Evolutionary conservation across 2,888 invertebrate species (phyloP).

Genomic region (Eulithis prunata): DNA sequence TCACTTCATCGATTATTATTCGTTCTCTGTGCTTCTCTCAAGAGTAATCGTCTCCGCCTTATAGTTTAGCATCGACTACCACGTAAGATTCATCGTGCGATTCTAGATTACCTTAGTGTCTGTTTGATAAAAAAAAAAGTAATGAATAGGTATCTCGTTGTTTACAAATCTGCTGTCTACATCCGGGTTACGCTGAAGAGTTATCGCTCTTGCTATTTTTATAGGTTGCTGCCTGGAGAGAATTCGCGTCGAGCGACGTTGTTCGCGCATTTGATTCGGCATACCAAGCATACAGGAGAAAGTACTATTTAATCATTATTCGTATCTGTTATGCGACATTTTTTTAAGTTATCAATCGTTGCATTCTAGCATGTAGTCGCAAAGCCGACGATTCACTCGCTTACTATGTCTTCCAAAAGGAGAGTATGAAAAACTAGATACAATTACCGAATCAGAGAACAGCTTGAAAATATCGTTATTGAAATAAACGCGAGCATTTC

Average conservation of each 20-base stretch:
- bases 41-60: no score
- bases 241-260: constrained; percentile 14
- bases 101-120: no score
- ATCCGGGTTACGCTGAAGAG: constrained; percentile 12
- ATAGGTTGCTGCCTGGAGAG: constrained; percentile 13
- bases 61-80: neutral
- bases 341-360: no score
- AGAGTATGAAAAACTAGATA: no score
- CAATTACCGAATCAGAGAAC: no score
- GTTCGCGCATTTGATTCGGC: constrained; percentile 20
- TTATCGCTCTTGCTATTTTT: constrained; percentile 19
- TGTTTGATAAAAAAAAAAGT: neutral
- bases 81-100: neutral
- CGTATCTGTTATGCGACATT: neutral
- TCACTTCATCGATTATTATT: no score
- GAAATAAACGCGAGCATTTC: no score
- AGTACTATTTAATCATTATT: neutral
- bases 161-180: constrained; percentile 8
- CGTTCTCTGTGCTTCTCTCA: no score
- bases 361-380: no score
- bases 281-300: constrained; percentile 22
- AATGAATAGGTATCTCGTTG: neutral
- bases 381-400: no score
- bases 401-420: no score
- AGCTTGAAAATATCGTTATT: no score